These are phyloP conservation scores for Parauchenoglanis ngamensis DNA, from an alignment of 2,797 vertebrate species.

Conservation along the genomic window DNA sequence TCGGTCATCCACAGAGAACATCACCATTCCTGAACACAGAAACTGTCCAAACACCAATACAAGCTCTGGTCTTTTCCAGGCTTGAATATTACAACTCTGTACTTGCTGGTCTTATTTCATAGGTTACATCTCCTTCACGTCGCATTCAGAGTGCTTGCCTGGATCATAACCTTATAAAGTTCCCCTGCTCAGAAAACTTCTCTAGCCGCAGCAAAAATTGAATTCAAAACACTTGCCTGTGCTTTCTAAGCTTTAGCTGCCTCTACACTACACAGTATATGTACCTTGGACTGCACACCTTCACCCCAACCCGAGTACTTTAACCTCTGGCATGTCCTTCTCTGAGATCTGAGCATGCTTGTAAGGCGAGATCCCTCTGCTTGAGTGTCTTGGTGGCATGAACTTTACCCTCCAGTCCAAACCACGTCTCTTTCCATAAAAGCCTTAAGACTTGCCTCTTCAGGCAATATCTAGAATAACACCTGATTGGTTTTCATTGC, in stretches of 20 bases:
- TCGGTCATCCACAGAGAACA: neutral
- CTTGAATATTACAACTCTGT: neutral
- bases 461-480: constrained; percentile 2
- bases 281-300: neutral
- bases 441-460: neutral
- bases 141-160: neutral
- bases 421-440: neutral
- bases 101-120: neutral
- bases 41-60: neutral
- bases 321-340: constrained; percentile 25
- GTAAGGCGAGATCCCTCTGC: constrained; percentile 7
- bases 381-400: neutral
- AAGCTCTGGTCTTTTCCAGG: neutral
- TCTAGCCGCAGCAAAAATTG: neutral
- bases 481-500: neutral
- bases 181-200: neutral
- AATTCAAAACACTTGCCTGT: neutral
- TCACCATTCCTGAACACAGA: neutral
- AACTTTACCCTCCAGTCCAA: constrained; percentile 10
- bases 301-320: neutral
- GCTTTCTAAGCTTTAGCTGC: neutral
- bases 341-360: constrained; percentile 18
- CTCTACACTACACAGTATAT: neutral
- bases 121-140: neutral
- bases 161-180: neutral